Percentiles rank a stretch among this genome's conserved stretches.
phyloP scores from a whole-genome alignment of 1,140 invertebrate genomes.

The Sycobia sp. region DNA sequence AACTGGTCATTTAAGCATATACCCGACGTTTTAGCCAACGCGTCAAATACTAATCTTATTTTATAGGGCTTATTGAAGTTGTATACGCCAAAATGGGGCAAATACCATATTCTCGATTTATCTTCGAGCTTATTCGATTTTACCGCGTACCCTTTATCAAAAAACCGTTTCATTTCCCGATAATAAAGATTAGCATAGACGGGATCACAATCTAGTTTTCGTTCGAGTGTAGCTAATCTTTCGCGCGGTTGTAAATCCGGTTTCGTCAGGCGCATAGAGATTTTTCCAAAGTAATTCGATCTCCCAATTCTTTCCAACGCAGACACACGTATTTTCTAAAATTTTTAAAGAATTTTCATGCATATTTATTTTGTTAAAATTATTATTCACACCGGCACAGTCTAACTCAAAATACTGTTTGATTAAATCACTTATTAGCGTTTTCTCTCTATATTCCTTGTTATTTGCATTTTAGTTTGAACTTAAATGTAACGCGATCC shows the following conservation, averaged over 20 bases:
- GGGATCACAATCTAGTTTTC: not conserved
- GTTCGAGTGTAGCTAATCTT: not conserved
- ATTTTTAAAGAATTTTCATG: no score
- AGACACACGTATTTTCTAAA: no score
- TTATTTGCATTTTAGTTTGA: no score
- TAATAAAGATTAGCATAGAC: not conserved
- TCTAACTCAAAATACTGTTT: no score
- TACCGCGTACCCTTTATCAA: not conserved
- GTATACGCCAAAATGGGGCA: not conserved
- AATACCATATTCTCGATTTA: not conserved
- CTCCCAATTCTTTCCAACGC: no score
- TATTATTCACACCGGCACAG: no score
- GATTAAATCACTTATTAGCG: no score
- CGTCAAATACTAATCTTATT: not conserved
- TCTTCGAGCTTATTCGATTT: not conserved
- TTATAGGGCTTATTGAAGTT: not conserved
- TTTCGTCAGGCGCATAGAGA: not conserved
- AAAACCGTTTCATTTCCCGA: not conserved
- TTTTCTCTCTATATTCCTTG: no score
- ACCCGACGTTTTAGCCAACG: not conserved
- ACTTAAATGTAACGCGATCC: no score
- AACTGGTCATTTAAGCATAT: not conserved
- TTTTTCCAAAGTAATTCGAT: no score
- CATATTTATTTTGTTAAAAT: no score
- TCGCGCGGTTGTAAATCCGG: not conserved